These are phyloP conservation scores for Ceriagrion tenellum DNA, from an alignment of 2,888 invertebrate genomes.

Conservation along the genomic window DNA sequence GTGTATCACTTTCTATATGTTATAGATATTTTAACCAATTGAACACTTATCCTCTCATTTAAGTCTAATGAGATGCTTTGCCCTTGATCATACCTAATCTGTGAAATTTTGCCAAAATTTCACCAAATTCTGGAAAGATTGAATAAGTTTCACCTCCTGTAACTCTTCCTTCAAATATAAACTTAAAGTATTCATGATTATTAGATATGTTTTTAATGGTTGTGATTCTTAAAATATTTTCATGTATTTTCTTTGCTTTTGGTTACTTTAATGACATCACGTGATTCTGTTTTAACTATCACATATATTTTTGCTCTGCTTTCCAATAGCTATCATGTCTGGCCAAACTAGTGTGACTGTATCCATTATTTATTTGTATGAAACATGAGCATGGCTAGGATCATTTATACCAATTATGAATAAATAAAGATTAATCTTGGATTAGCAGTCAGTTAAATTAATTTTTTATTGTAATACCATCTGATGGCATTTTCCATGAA, in stretches of 20 bases:
- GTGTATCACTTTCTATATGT: not conserved
- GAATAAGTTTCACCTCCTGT: not conserved
- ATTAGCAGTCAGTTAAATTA: not conserved
- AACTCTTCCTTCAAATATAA: not conserved
- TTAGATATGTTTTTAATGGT: constrained; percentile 11
- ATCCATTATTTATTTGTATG: not conserved
- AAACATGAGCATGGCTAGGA: not conserved
- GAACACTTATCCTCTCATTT: not conserved
- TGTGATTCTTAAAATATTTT: not conserved
- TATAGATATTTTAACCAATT: not conserved
- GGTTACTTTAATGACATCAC: not conserved
- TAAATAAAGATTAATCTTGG: not conserved
- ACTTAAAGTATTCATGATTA: not conserved
- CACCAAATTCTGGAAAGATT: not conserved
- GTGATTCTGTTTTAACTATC: not conserved
- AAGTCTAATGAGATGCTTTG: not conserved
- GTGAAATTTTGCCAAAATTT: not conserved
- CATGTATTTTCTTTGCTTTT: not conserved
- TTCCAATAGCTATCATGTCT: not conserved
- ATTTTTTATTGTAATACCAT: not conserved
- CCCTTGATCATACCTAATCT: not conserved
- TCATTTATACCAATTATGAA: not conserved
- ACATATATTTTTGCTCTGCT: not conserved
- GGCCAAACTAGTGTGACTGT: not conserved
- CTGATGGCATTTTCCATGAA: too few relatives aligned